These are phyloP conservation scores for Oriolus oriolus DNA, from an alignment of 2,113 vertebrate species.

Conservation along the genomic window DNA sequence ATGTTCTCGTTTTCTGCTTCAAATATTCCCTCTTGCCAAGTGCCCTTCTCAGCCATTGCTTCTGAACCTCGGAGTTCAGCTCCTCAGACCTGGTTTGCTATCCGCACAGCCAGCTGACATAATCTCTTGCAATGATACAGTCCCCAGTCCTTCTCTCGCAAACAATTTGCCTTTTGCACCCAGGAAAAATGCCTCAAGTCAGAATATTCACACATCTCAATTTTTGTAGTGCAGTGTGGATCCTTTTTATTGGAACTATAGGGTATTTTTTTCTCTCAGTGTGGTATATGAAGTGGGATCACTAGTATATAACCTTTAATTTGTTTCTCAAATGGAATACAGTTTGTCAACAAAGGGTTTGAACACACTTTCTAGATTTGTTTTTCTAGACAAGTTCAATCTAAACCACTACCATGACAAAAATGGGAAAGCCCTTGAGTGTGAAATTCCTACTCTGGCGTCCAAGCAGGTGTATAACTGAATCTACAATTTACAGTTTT, in stretches of 20 bases:
- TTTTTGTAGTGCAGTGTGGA: not conserved
- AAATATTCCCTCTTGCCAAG: not conserved
- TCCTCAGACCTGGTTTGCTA: not conserved
- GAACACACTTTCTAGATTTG: not conserved
- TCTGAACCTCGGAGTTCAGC: not conserved
- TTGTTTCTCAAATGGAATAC: not conserved
- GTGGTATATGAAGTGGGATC: not conserved
- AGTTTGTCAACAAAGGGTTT: not conserved
- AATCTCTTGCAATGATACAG: not conserved
- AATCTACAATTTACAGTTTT: not conserved
- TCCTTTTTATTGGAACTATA: not conserved
- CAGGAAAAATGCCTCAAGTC: fast-evolving
- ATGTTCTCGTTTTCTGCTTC: not conserved
- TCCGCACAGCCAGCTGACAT: not conserved
- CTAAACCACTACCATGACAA: not conserved
- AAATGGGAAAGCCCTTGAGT: not conserved
- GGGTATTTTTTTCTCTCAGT: not conserved
- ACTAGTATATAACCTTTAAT: not conserved
- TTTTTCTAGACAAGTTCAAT: not conserved
- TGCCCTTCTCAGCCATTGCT: not conserved
- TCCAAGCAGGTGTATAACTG: not conserved
- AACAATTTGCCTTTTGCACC: not conserved
- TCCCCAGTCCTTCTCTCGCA: not conserved
- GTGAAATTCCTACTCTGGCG: not conserved
- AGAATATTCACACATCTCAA: not conserved